Percentiles rank a stretch among this genome's conserved stretches.
These are phyloP conservation scores for Catocala fraxini DNA, from an alignment of 2,888 invertebrate species.

Conservation along the genomic window DNA sequence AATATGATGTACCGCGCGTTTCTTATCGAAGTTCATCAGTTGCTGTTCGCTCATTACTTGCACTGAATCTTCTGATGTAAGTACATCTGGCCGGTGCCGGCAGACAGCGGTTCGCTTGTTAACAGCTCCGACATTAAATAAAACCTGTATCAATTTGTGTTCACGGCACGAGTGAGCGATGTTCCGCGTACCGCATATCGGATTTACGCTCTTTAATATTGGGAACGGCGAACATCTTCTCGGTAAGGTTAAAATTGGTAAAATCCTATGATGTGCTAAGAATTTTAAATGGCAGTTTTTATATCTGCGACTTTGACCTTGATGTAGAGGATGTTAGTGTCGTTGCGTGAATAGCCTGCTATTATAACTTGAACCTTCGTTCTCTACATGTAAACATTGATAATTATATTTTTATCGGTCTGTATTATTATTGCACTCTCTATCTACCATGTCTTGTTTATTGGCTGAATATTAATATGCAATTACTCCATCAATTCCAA, in stretches of 20 bases:
- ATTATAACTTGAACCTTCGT: not conserved
- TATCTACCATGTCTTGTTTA: not conserved
- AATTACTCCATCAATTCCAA: not conserved
- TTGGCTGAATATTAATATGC: not conserved
- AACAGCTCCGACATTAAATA: slow-evolving; percentile 61
- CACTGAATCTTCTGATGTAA: slow-evolving; percentile 63
- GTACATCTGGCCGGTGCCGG: slow-evolving; percentile 49
- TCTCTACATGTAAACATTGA: not conserved
- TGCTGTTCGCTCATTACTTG: slow-evolving; percentile 63
- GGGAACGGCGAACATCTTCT: slow-evolving; percentile 68
- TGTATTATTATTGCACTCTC: not conserved
- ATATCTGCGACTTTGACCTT: slow-evolving; percentile 39
- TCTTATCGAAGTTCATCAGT: slow-evolving; percentile 41
- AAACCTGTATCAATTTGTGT: slow-evolving; percentile 76
- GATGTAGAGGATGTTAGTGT: slow-evolving; percentile 16
- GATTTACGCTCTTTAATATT: slow-evolving; percentile 66
- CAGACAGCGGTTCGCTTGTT: slow-evolving; percentile 74
- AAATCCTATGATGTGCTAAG: slow-evolving; percentile 54
- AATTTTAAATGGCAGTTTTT: slow-evolving; percentile 55
- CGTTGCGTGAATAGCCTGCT: not conserved
- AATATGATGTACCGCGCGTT: slow-evolving; percentile 37
- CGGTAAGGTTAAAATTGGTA: slow-evolving; percentile 65
- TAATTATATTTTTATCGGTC: not conserved
- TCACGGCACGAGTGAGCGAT: slow-evolving; percentile 69
- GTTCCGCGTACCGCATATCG: slow-evolving; percentile 64